These are phyloP conservation scores for Ginglymostoma cirratum DNA, from an alignment of 2,113 vertebrate species.

Conservation along the genomic window DNA sequence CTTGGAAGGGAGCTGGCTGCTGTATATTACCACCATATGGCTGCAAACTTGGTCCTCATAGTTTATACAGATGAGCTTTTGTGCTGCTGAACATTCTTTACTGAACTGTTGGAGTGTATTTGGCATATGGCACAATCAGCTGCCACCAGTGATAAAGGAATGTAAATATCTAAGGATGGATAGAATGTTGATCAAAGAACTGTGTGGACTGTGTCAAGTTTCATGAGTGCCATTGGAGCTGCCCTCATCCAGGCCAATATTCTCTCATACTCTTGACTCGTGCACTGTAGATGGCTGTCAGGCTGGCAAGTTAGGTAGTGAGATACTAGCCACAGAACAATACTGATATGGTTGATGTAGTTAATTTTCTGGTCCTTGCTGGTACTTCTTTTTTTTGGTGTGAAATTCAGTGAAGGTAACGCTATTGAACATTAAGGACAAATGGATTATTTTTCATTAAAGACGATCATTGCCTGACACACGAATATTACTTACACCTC, in stretches of 20 bases:
- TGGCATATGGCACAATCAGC: background rate
- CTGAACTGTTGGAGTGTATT: too few relatives aligned
- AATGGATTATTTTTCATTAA: too few relatives aligned
- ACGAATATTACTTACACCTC: too few relatives aligned
- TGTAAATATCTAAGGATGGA: background rate
- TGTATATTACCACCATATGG: too few relatives aligned
- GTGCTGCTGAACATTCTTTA: too few relatives aligned
- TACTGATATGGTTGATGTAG: background rate
- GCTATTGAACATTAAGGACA: too few relatives aligned
- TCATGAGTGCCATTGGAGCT: background rate
- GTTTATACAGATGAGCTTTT: too few relatives aligned
- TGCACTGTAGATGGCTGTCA: background rate
- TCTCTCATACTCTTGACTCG: background rate
- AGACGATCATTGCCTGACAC: too few relatives aligned
- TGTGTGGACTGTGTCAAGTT: background rate
- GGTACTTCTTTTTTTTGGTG: too few relatives aligned
- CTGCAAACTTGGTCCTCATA: background rate
- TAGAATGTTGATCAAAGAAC: background rate
- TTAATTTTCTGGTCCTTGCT: background rate
- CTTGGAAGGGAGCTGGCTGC: too few relatives aligned
- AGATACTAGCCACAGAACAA: background rate
- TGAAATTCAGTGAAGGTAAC: too few relatives aligned
- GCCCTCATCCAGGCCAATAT: background rate
- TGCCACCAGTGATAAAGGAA: background rate
- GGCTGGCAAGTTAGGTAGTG: background rate